Evolutionary conservation across 2,888 invertebrate genomes (phyloP), one percentile per base, ranked within the genome.

Genomic region (Napeogenes inachia): DNA sequence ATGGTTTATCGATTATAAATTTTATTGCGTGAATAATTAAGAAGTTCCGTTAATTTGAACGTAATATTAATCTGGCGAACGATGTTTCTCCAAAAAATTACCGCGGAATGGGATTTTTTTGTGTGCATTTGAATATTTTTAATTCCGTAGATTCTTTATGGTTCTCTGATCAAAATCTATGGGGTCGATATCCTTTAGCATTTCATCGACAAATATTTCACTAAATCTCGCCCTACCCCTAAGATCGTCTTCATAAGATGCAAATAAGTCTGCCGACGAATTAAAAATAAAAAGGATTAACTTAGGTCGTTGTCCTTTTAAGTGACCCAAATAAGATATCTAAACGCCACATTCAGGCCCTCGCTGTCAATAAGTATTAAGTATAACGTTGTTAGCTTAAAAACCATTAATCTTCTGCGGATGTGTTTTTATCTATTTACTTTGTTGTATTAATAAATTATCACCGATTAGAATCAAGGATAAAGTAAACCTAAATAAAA

Each of bases 321-420:
- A 83, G 78, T 89, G 87, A 88, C 88, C 88, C 83, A 88, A 87
- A 87, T 88, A 89, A 87, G 81, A 85, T 84, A 82, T 79, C 79
- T 73, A 74, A 81, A 76, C 78, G 81, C 81, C 81, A 78, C 75
- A 69, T 68, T 76, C 72, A 73, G 75, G 76, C 77, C 77, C 21
- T 21, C 75, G 72, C 84, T 86, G 86, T 88, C 87, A 86, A 83
- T 84, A 82, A 81, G 84, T 81, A 87, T 88, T 87, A 87, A 75
- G 77, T 77, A 84, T 85, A 80, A 81, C 81, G 82, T 82, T 85
- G 83, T 68, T 72, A 71, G 73, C 61, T 71, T 67, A 70, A 70
- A 71, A 71, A 71, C 68, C 66, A 69, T 75, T 73, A 71, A 70
- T 69, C 69, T 69, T 71, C 35, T 57, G 63, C 69, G 64, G 64